Conservation (phyloP, 2,797 vertebrate species). For the Lagodon rhomboides region DNA sequence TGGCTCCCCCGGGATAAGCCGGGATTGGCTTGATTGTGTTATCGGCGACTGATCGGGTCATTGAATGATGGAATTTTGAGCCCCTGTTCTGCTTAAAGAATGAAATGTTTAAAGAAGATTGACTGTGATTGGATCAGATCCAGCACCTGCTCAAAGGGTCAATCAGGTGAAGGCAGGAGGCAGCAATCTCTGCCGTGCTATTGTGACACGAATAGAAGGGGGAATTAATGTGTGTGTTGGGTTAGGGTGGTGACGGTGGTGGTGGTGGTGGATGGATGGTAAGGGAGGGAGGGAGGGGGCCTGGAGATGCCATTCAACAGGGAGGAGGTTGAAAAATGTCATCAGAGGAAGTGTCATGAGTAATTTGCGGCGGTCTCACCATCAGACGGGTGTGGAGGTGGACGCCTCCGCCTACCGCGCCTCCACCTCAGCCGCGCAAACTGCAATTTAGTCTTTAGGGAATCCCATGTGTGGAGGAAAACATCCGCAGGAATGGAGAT, state of each 20-base stretch:
- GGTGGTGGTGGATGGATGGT: slow-evolving; percentile 56
- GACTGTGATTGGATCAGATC: slow-evolving; percentile 85
- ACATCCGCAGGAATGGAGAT: slow-evolving; percentile 44
- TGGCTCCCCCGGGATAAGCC: slow-evolving; percentile 79
- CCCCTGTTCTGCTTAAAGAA: slow-evolving; percentile 83
- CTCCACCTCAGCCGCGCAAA: slow-evolving; percentile 64
- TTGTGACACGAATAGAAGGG: slow-evolving; percentile 74
- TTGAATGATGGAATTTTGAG: slow-evolving; percentile 85
- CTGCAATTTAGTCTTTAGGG: slow-evolving; percentile 62
- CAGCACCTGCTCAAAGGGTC: slow-evolving; percentile 83
- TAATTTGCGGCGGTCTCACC: slow-evolving; percentile 79
- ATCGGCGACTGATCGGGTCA: slow-evolving; percentile 83
- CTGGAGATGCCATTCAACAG: slow-evolving; percentile 71
- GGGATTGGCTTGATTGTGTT: slow-evolving; percentile 85
- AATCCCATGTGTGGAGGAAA: slow-evolving; percentile 69
- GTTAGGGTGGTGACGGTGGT: slow-evolving; percentile 54
- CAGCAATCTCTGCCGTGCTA: slow-evolving; percentile 75
- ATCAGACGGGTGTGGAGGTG: slow-evolving; percentile 74
- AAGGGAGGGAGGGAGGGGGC: background rate
- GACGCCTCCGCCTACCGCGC: slow-evolving; percentile 59
- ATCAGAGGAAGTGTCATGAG: slow-evolving; percentile 83
- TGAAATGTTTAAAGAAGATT: slow-evolving; percentile 85
- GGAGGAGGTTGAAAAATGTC: slow-evolving; percentile 80
- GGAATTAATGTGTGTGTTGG: slow-evolving; percentile 73
- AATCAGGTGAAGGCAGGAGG: slow-evolving; percentile 79